phyloP scores from a whole-genome alignment of 2,113 vertebrate genomes.

The Otolemur garnettii region DNA sequence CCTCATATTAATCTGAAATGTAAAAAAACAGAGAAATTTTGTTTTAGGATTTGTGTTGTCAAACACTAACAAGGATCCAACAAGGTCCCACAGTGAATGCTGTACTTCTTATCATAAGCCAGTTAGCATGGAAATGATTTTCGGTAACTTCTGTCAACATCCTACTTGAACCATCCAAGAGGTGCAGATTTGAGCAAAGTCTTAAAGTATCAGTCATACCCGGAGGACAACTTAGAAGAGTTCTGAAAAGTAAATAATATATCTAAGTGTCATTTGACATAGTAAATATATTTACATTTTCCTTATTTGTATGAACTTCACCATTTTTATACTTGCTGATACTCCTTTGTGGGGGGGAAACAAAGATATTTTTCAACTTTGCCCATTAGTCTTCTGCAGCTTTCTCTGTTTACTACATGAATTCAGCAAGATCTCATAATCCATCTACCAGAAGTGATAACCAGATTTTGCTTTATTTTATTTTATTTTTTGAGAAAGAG shows the following conservation, averaged over 20 bases:
- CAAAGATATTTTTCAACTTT: slow-evolving; percentile 1
- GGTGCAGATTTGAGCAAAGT: slow-evolving; percentile 22
- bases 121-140: neutral
- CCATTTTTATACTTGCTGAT: neutral
- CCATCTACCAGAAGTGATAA: neutral
- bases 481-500: too few species aligned
- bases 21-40: neutral
- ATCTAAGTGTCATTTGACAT: neutral
- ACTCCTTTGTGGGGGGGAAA: neutral
- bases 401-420: neutral
- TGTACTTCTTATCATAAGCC: slow-evolving; percentile 19
- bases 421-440: neutral
- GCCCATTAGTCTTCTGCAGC: neutral
- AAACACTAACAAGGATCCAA: slow-evolving; percentile 20
- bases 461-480: neutral
- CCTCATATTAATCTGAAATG: too few species aligned
- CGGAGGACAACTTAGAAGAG: slow-evolving; percentile 47
- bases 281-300: slow-evolving; percentile 48
- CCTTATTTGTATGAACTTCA: neutral
- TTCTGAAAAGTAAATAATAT: slow-evolving; percentile 40
- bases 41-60: neutral
- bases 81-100: neutral
- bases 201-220: neutral
- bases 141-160: slow-evolving; percentile 43
- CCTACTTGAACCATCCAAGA: neutral